Base-by-base conservation (phyloP, 1,140 invertebrate genomes). In the Triops cancriformis region DNA sequence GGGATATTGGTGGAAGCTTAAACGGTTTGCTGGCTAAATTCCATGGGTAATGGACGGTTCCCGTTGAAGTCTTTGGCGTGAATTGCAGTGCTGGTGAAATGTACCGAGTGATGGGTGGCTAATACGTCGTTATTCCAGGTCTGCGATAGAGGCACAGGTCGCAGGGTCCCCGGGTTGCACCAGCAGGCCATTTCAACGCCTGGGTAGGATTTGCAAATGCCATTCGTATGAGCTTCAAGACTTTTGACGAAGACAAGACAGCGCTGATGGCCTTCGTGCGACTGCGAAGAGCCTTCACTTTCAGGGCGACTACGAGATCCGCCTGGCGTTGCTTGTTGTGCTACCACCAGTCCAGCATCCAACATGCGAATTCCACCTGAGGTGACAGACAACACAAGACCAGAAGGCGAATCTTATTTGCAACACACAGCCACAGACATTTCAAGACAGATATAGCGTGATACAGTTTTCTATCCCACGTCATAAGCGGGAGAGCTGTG, bases 211-310 rank as follows among this genome's bases (percentile, higher is more conserved):
- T 64, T 64, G 51, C 10, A 64, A 64, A 64, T 64, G 51, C n/a
- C 51, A 64, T 28, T 45, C 31, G 26, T 6, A 51, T 76, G 75
- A 43, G 43, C 7, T 23, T 76, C 75, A 1, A 26, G 23, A 3
- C 43, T 27, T 41, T 76, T 76, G 7, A 41, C 72, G 45, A 78
- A 78, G 27, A 78, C n/a, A 26, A 73, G 73, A 73, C 77, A 78
- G 1, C 77, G 77, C 27, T 78, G 77, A 74, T 78, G 77, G 7
- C 77, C 77, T 43, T 74, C 72, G 77, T 78, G 77, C 43, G 43
- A 64, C 23, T 76, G 75, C 75, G 75, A 76, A 12, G 75, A 76
- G 18, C 42, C 43, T 4, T 43, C 43, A 45, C 64, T 43, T 11
- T 76, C 75, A 3, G 42, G 75, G 10, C 64, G 74, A 42, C 45